A percentile compares a stretch with the other conserved stretches of the same genome.
Evolutionary conservation across 2,113 vertebrate genomes (phyloP).

Genomic region (Megatriorchis doriae): DNA sequence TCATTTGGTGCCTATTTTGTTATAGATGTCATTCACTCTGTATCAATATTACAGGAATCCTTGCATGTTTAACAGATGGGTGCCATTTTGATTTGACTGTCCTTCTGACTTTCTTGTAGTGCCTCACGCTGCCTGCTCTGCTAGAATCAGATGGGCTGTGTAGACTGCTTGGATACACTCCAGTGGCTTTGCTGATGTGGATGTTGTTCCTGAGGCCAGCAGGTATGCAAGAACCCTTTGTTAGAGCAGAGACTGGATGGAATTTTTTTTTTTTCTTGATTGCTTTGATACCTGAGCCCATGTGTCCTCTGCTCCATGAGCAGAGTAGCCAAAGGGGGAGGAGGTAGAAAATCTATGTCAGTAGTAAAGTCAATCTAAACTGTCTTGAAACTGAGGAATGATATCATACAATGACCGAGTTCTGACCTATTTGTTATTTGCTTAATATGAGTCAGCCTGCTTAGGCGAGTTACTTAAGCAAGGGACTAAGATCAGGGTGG

Average conservation of each 20-base stretch:
- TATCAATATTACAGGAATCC: not conserved
- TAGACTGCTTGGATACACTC: not conserved
- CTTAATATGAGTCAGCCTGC: not conserved
- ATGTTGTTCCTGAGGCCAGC: not conserved
- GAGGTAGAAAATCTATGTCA: not conserved
- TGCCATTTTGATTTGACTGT: not conserved
- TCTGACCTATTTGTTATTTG: not conserved
- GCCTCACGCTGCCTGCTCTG: not conserved
- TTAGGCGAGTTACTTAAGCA: not conserved
- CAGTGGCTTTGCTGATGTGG: not conserved
- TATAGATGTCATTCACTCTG: not conserved
- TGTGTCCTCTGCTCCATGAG: not conserved
- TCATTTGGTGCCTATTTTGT: not conserved
- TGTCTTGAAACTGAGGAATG: not conserved
- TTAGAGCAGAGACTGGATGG: not conserved
- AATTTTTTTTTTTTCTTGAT: not conserved
- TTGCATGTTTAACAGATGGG: not conserved
- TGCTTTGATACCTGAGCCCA: not conserved
- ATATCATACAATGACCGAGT: not conserved
- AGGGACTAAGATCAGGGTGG: not conserved
- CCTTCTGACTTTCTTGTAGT: not conserved
- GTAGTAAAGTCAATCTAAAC: not conserved
- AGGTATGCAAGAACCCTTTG: not conserved
- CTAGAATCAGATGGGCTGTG: not conserved
- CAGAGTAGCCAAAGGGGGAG: not conserved